Base-by-base conservation (phyloP, 2,113 vertebrate genomes). In the Hemiprocne comata region DNA sequence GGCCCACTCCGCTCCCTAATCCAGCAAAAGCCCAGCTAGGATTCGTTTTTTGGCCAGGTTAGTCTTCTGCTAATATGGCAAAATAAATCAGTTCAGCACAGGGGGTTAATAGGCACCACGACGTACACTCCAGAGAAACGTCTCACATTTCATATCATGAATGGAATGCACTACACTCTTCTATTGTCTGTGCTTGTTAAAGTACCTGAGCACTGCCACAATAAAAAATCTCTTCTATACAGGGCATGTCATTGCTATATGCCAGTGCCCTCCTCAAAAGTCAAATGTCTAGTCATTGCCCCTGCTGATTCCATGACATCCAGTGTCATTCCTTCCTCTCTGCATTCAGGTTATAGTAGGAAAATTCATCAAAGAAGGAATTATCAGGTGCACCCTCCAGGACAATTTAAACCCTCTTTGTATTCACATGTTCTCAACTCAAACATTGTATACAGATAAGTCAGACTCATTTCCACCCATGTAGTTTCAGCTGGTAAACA, bases 71-170 rank as follows among this genome's bases (percentile, higher is more conserved):
- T 20, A 3, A 3, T 4, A 9, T 2, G 0, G 7, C 8, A 53
- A 34, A 23, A 8, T 21, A 16, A 78, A 28, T 9, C 7, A 1
- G 20, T 38, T 50, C 18, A 10, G 60, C 21, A 5, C 9, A 12
- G 26, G 17, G 11, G 18, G 2, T 2, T 4, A 8, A 4, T 1
- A 2, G 50, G 38, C 31, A 7, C 11, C 18, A 8, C 12, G 8
- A 2, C 1, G 1, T 10, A 4, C 9, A 1, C 7, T 4, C 5
- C 4, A 3, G 13, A 11, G 40, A 31, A n/a, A 17, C 0, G 3
- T 33, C 17, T 36, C 29, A 2, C 7, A 0, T 42, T 29, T 23
- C 28, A 17, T 18, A 12, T 14, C 21, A 1, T 6, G 24, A 31
- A 24, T 7, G 7, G 26, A 24, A 11, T 2, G 6, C 9, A 2